Evolutionary conservation across 2,113 vertebrate genomes (phyloP).

Genomic region (Mesitornis unicolor): DNA sequence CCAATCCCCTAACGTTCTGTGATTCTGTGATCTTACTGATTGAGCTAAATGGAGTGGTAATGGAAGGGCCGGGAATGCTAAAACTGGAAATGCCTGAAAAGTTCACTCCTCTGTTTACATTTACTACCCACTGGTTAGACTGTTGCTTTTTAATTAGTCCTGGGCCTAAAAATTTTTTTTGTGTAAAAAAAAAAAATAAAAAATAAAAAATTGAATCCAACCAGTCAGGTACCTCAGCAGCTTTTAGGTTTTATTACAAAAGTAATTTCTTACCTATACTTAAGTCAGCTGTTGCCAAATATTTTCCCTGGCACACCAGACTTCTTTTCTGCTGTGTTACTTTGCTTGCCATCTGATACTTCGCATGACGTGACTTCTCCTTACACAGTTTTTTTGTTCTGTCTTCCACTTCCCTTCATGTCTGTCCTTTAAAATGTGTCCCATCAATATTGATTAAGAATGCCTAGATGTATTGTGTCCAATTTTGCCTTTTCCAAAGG

Average conservation of each 20-base stretch:
- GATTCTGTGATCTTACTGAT: background rate
- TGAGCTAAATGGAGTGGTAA: background rate
- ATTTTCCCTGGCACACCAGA: background rate
- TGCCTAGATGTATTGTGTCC: background rate
- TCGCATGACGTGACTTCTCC: background rate
- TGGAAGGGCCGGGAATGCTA: background rate
- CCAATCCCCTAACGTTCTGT: too few species aligned
- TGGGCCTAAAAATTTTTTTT: background rate
- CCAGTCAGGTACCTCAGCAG: background rate
- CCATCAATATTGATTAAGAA: fast-evolving
- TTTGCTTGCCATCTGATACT: background rate
- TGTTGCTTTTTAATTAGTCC: background rate
- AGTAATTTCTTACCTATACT: background rate
- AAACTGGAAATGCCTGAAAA: slow-evolving; percentile 3
- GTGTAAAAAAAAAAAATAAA: too few species aligned
- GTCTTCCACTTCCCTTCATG: background rate
- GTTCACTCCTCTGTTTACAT: background rate
- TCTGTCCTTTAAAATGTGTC: background rate
- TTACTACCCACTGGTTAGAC: background rate
- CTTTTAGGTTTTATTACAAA: background rate
- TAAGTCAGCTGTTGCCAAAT: background rate
- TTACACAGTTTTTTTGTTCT: background rate
- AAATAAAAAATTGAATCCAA: background rate
- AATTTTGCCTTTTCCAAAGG: background rate
- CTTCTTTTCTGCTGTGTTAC: background rate